Evolutionary conservation across 2,888 invertebrate genomes (phyloP).

Genomic region (Epistrophe grossulariae): DNA sequence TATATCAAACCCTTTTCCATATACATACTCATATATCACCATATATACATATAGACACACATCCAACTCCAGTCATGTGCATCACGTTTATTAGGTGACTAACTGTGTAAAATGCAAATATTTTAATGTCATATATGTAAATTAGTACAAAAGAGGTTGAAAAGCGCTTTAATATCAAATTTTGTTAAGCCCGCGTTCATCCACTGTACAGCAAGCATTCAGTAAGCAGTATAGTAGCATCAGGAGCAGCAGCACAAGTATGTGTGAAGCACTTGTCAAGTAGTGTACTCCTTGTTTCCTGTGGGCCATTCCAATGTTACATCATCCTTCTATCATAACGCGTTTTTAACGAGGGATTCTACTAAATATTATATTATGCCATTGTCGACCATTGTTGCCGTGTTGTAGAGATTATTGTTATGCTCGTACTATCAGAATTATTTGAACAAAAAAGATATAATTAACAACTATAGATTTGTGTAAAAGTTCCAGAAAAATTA

Average conservation of each 20-base stretch:
- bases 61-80: conserved; percentile 55
- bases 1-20: not conserved
- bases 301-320: not conserved
- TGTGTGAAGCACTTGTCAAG: conserved; percentile 44
- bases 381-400: not conserved
- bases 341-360: conserved; percentile 32
- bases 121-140: conserved; percentile 71
- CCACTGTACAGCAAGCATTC: conserved; percentile 21
- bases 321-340: conserved; percentile 21
- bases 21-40: not conserved
- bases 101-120: conserved; percentile 70
- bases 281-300: conserved; percentile 17
- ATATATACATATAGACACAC: not conserved
- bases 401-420: no score
- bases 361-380: conserved; percentile 14
- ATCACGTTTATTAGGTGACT: conserved; percentile 72
- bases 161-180: conserved; percentile 69
- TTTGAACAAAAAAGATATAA: no score
- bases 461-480: no score
- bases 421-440: no score
- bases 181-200: conserved; percentile 55
- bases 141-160: conserved; percentile 48
- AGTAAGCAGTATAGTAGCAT: no score
- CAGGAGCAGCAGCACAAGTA: not conserved
- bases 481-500: no score